Conservation (phyloP, 1,140 invertebrate genomes). For the Macrosteles quadrilineatus region DNA sequence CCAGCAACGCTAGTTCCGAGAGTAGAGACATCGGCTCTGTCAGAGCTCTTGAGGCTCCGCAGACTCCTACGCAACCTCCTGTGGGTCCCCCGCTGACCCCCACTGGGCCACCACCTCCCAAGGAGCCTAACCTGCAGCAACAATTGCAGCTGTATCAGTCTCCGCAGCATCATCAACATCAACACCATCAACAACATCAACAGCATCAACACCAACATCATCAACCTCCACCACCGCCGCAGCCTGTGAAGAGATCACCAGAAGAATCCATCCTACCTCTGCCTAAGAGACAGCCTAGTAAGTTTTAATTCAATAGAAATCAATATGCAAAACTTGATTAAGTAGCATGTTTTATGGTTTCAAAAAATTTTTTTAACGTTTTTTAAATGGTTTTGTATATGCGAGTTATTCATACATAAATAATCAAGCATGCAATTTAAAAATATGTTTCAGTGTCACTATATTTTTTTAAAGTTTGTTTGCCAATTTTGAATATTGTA, state of each 20-base stretch:
- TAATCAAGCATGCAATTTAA: too few relatives aligned
- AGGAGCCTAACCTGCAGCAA: not conserved
- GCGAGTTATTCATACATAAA: too few relatives aligned
- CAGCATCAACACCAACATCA: conserved; percentile 52
- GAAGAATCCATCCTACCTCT: conserved; percentile 57
- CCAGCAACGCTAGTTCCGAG: conserved; percentile 39
- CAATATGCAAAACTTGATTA: too few relatives aligned
- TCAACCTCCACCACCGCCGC: conserved; percentile 46
- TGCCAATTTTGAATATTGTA: too few relatives aligned
- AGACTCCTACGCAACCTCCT: not conserved
- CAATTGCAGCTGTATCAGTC: not conserved
- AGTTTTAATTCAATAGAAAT: too few relatives aligned
- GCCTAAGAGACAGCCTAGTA: conserved; percentile 72
- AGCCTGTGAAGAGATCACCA: conserved; percentile 52
- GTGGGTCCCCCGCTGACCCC: not conserved
- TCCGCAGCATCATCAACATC: not conserved
- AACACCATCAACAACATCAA: conserved; percentile 27
- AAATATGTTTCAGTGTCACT: too few relatives aligned
- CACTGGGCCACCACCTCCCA: not conserved
- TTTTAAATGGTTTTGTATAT: too few relatives aligned
- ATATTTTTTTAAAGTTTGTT: too few relatives aligned
- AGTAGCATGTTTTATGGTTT: too few relatives aligned
- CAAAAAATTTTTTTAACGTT: too few relatives aligned
- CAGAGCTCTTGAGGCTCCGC: not conserved
- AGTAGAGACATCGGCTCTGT: conserved; percentile 25